Base-by-base conservation (phyloP, 2,113 vertebrate genomes). In the Oplegnathus fasciatus region DNA sequence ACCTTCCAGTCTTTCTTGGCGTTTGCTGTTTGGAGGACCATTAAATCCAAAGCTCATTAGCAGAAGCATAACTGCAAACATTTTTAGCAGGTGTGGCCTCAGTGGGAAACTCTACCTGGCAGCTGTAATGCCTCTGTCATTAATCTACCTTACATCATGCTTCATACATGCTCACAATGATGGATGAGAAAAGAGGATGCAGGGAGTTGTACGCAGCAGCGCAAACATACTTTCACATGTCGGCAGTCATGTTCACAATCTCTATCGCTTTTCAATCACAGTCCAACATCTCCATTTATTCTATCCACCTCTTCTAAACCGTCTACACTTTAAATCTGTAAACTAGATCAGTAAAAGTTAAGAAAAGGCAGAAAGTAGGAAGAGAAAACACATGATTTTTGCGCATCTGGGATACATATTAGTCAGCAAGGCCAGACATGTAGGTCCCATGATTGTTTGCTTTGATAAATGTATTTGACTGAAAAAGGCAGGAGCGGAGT, bases 361-460 rank as follows among this genome's bases (percentile, higher is more conserved):
- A 77, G 70, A 73, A 92, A 93, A 92, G 85, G 93, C 30, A 93
- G 93, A 95, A 95, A 89, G 94, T 88, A 94, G 90, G 93, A 94
- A 91, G 87, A 81, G 48, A 82, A 83, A 86, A 84, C 70, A 75
- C 57, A 75, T 82, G 40, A 88, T 82, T 60, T 67, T 68, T 50
- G 48, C 82, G 83, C 81, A 92, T 91, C 93, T 95, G 95, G 92
- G 82, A 92, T 92, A 92, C 46, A 67, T 90, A 95, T 95, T 86
- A 94, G 82, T 89, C 57, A 89, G 91, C 91, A 88, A 86, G 89
- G 89, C 88, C 85, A 91, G 84, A 71, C 88, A 85, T 89, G 93
- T 85, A 88, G 80, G 80, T 93, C 90, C 88, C 89, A 81, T 69
- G 88, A 93, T 91, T 92, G 87, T 77, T 93, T 75, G 84, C 87